These are phyloP conservation scores for Sceloporus tristichus DNA, from an alignment of 2,113 vertebrate genomes.

Conservation along the genomic window DNA sequence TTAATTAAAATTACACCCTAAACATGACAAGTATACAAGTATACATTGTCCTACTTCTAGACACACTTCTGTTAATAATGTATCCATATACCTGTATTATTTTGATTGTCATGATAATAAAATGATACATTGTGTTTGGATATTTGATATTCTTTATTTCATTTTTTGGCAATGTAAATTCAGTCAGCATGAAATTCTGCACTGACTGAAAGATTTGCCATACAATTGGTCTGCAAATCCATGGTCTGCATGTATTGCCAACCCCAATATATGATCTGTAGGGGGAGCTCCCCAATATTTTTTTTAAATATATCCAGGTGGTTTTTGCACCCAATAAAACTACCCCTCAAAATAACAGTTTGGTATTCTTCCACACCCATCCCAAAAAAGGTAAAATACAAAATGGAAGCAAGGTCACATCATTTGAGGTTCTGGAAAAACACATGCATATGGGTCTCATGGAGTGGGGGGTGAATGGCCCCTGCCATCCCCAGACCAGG, in stretches of 20 bases:
- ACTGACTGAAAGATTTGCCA: constrained; percentile 35
- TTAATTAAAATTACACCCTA: constrained; percentile 60
- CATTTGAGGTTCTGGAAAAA: too few species aligned
- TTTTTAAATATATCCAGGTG: too few species aligned
- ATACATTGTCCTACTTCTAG: constrained; percentile 28
- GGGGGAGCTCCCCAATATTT: too few species aligned
- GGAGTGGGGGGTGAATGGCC: too few species aligned
- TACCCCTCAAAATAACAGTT: too few species aligned
- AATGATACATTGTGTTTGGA: constrained; percentile 28
- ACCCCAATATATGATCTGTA: too few species aligned
- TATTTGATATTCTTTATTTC: constrained; percentile 32
- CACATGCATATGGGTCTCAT: too few species aligned
- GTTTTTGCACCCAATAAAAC: too few species aligned
- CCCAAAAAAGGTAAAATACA: too few species aligned
- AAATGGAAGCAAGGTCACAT: too few species aligned
- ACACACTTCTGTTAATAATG: constrained; percentile 29
- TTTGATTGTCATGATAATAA: constrained; percentile 25
- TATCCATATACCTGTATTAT: constrained; percentile 22
- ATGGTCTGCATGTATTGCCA: too few species aligned
- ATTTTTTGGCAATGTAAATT: constrained; percentile 19
- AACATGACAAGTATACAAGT: constrained; percentile 50
- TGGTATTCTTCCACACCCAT: too few species aligned
- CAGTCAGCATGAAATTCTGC: constrained; percentile 41
- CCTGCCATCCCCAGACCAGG: not conserved
- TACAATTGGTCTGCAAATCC: not conserved